A percentile compares a stretch with the other conserved stretches of the same genome.
Conservation (phyloP, 2,113 vertebrate genomes). For the Taxidea taxus region DNA sequence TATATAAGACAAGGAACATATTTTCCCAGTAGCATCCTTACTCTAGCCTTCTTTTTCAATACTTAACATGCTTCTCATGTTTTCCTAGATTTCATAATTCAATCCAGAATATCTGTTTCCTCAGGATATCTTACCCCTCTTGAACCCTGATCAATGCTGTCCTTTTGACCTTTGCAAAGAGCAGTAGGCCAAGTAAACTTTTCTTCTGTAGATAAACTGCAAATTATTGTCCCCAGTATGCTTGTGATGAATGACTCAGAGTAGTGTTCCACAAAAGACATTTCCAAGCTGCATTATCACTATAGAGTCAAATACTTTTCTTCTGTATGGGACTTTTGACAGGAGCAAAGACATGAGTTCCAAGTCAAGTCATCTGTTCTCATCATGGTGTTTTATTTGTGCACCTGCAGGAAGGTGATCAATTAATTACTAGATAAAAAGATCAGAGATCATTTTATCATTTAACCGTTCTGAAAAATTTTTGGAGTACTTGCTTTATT, state of each 20-base stretch:
- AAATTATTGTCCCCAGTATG: constrained; percentile 15
- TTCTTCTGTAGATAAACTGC: constrained; percentile 7
- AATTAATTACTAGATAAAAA: background rate
- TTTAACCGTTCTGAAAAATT: background rate
- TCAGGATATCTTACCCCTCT: background rate
- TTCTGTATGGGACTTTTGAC: background rate
- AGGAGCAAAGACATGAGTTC: background rate
- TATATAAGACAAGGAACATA: background rate
- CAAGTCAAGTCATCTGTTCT: background rate
- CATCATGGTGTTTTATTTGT: background rate
- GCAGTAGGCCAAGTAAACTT: background rate
- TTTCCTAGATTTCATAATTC: background rate
- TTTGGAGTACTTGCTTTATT: background rate
- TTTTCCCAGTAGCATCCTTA: background rate
- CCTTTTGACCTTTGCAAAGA: constrained; percentile 6
- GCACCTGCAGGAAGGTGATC: background rate
- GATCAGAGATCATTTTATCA: background rate
- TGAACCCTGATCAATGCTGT: background rate
- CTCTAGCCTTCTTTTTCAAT: background rate
- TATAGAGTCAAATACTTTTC: background rate
- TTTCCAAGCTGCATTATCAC: background rate
- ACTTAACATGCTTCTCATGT: background rate
- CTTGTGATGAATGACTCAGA: background rate
- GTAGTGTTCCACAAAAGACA: background rate
- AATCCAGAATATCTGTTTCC: background rate